phyloP scores from a whole-genome alignment of 2,888 invertebrate genomes.

The Drosophila siamana region DNA sequence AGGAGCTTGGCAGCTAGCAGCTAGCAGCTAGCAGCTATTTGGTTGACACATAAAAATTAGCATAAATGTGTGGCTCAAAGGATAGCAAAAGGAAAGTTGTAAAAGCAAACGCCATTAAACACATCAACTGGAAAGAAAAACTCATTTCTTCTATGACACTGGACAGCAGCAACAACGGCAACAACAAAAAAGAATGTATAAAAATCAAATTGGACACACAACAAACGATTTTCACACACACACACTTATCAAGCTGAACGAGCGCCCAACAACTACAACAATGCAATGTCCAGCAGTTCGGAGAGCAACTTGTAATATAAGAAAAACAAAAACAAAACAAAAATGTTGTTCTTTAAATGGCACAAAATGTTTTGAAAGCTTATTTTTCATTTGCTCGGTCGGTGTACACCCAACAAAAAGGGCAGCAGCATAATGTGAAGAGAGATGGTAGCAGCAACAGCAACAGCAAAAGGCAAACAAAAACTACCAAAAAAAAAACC shows the following conservation, averaged over 20 bases:
- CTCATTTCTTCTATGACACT: conserved; percentile 71
- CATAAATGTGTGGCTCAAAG: conserved; percentile 63
- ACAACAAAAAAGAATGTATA: conserved; percentile 46
- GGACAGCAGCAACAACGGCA: conserved; percentile 25
- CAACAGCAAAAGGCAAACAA: conserved; percentile 21
- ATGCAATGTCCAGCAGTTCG: conserved; percentile 72
- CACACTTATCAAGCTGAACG: conserved; percentile 10
- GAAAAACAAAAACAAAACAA: conserved; percentile 69
- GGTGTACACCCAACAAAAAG: conserved; percentile 59
- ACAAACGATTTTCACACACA: conserved; percentile 61
- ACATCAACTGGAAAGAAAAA: conserved; percentile 81
- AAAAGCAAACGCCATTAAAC: conserved; percentile 81
- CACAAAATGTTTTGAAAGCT: conserved; percentile 81
- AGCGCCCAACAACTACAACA: conserved; percentile 46
- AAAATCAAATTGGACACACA: conserved; percentile 77
- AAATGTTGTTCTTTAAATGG: conserved; percentile 81
- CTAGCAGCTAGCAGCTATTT: conserved; percentile 40
- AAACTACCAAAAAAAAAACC: conserved; percentile 13
- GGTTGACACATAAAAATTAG: conserved; percentile 69
- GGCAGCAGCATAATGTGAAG: conserved; percentile 44
- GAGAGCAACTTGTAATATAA: conserved; percentile 74
- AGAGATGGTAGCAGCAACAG: conserved; percentile 19
- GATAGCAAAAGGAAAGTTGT: conserved; percentile 64
- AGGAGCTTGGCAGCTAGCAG: conserved; percentile 20
- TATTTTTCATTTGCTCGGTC: conserved; percentile 76